Conservation (phyloP, 2,888 invertebrate species). For the Saturnia pavonia region DNA sequence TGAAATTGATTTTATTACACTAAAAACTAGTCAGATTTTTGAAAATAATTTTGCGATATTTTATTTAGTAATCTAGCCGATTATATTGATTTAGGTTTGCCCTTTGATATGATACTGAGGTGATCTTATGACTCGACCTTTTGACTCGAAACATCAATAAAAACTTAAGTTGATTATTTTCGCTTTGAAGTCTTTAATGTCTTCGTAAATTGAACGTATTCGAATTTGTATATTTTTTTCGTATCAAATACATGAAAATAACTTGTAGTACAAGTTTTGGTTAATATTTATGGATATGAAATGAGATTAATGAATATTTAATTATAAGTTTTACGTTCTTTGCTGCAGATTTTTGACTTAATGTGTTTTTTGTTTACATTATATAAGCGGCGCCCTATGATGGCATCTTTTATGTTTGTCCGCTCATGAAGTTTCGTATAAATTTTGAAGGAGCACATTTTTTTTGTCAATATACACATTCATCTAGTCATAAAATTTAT, state of each 20-base stretch:
- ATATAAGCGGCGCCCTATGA: too few relatives aligned
- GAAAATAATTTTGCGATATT: too few relatives aligned
- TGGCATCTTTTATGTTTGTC: too few relatives aligned
- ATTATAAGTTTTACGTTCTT: neutral
- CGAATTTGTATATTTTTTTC: conserved; percentile 45
- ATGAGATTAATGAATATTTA: too few relatives aligned
- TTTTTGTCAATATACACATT: too few relatives aligned
- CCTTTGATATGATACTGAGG: neutral
- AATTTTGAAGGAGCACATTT: too few relatives aligned
- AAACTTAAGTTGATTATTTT: conserved; percentile 54
- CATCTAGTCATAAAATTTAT: too few relatives aligned
- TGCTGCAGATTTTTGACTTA: neutral
- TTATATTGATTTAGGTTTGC: neutral
- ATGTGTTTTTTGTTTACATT: too few relatives aligned
- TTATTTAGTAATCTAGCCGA: neutral
- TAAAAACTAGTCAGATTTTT: neutral
- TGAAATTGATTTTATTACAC: neutral
- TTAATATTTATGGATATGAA: too few relatives aligned
- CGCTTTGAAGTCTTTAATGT: conserved; percentile 51
- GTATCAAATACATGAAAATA: neutral
- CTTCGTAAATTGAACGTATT: conserved; percentile 45
- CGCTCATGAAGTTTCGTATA: too few relatives aligned
- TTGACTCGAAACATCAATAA: conserved; percentile 1
- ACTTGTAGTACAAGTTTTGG: neutral
- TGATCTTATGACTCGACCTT: neutral